phyloP scores from a whole-genome alignment of 2,888 invertebrate genomes.

The Litoditis marina region DNA sequence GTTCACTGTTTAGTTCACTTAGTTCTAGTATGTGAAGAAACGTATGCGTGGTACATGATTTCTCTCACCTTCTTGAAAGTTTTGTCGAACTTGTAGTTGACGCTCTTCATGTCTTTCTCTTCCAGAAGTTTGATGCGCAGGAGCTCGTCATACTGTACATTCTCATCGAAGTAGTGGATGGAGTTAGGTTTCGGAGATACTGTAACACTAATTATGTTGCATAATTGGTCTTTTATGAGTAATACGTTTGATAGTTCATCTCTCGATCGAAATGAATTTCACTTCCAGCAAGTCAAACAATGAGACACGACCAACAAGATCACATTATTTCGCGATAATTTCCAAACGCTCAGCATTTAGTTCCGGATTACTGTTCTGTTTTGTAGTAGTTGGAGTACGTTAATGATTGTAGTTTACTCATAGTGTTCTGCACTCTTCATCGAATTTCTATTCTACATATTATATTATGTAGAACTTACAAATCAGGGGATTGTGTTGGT shows the following conservation, averaged over 20 bases:
- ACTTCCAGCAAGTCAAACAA: not conserved
- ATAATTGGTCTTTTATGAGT: too few relatives aligned
- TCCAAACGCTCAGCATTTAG: too few relatives aligned
- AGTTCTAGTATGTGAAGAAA: too few relatives aligned
- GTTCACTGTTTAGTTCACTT: too few relatives aligned
- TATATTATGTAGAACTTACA: constrained; percentile 15
- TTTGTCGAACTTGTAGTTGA: constrained; percentile 31
- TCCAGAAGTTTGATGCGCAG: constrained; percentile 33
- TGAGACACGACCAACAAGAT: too few relatives aligned
- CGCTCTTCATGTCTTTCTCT: constrained; percentile 19
- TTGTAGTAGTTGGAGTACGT: too few relatives aligned
- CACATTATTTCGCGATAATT: too few relatives aligned
- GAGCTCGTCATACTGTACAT: constrained; percentile 35
- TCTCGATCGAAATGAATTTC: not conserved
- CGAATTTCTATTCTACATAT: not conserved
- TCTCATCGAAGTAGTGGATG: constrained; percentile 45
- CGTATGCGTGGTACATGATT: too few relatives aligned
- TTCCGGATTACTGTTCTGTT: too few relatives aligned
- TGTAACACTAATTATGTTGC: constrained; percentile 1
- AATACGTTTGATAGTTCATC: not conserved
- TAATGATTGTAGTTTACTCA: too few relatives aligned
- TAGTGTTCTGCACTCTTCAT: too few relatives aligned
- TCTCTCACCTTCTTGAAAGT: constrained; percentile 40
- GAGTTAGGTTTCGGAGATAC: constrained; percentile 39
- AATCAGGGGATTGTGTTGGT: constrained; percentile 34